Base-by-base conservation (phyloP, 2,888 invertebrate genomes). In the Portevinia maculata region DNA sequence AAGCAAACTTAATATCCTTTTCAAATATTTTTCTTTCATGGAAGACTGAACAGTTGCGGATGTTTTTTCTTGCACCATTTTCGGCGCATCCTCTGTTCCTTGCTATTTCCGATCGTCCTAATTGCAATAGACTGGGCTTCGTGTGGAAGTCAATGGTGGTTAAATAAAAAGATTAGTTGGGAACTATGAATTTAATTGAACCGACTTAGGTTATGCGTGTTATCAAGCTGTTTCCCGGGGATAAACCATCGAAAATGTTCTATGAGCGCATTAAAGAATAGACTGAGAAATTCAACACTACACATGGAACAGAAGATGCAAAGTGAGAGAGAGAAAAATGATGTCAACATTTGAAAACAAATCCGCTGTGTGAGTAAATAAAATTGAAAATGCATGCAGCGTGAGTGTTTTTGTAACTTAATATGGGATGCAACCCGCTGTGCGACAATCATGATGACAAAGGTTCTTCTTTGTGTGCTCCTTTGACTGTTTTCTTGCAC, bases 1-100 rank as follows among this genome's bases (percentile, higher is more conserved):
- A 71, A 71, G 83, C 83, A 83, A 83, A 83, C 78, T 78, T 78
- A 83, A 83, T 83, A 83, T 83, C 83, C 83, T 83, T 83, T 83
- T 83, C 67, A 73, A 83, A 83, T 83, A 78, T 78, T 83, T 83
- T 71, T 67, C 65, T 73, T 62, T 32, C 50, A 60, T 62, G 69
- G 69, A 75, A 76, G 64, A 59, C 52, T 39, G 46, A 70, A 53
- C 64, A 48, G 37, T 50, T 64, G 39, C 19, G 6, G 9, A 9
- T 60, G 62, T 55, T 48, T 69, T 24, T 24, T 67, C 59, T 57
- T 64, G 21, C 41, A 30, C 41, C 32, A 11, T 39, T 55, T 55
- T 46, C 71, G 60, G 55, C 60, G 53, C 15, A 21, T 2, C 3
- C 46, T 73, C 32, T 55, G 55, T 34, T 34, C 15, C 17, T 5